These are phyloP conservation scores for Pteromalus puparum DNA, from an alignment of 1,140 invertebrate genomes.

Conservation along the genomic window DNA sequence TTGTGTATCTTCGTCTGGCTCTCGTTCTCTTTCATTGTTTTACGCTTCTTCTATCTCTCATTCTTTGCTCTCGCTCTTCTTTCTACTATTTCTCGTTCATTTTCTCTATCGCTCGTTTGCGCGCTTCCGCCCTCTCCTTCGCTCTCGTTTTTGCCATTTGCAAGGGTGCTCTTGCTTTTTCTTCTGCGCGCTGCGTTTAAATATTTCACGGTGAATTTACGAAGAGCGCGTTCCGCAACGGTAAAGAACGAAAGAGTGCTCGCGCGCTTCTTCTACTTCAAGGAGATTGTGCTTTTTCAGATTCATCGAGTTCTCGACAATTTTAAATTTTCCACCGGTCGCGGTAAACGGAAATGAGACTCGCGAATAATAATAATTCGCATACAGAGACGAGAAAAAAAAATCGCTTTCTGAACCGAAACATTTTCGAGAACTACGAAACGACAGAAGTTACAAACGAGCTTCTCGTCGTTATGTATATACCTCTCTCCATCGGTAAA, in stretches of 20 bases:
- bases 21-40: constrained; percentile 27
- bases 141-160: constrained; percentile 40
- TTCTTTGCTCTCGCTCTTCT: not conserved
- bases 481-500: not conserved
- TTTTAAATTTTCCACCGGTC: no score
- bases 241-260: not conserved
- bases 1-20: constrained; percentile 22
- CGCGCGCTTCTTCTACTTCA: not conserved
- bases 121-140: constrained; percentile 20
- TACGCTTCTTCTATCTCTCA: constrained; percentile 13
- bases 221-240: not conserved
- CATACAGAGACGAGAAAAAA: not conserved
- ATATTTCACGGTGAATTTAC: constrained; percentile 45
- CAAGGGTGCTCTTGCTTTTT: constrained; percentile 7
- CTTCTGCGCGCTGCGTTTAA: not conserved
- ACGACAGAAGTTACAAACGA: no score
- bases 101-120: constrained; percentile 23
- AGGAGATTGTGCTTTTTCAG: not conserved
- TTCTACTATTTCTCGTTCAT: not conserved
- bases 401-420: not conserved
- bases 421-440: no score
- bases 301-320: not conserved
- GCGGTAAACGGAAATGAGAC: no score
- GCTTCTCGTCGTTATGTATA: no score
- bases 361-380: not conserved